Conservation (phyloP, 53 echinoderm and acorn worm species). For the Glandiceps talaboti region DNA sequence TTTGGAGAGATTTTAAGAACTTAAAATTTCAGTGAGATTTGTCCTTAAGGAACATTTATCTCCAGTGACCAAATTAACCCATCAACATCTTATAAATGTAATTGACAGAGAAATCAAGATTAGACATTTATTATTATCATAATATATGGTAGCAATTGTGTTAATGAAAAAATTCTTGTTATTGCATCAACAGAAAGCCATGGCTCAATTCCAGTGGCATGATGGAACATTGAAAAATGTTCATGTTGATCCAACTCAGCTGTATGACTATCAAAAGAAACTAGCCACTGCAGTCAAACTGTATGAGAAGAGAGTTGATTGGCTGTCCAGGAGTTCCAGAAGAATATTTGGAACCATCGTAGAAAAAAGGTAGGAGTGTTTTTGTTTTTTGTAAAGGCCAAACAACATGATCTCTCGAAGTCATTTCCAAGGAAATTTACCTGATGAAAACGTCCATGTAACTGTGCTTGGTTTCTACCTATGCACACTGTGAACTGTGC, state of each 20-base stretch:
- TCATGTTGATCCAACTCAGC: conserved; percentile 82
- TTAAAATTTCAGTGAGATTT: no score
- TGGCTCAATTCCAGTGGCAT: conserved; percentile 99
- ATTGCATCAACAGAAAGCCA: conserved; percentile 62
- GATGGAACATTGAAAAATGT: conserved; percentile 94
- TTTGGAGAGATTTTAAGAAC: no score
- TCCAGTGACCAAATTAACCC: no score
- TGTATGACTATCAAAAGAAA: conserved; percentile 97
- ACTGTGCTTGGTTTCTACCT: background rate
- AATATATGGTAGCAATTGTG: no score
- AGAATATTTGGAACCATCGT: conserved; percentile 86
- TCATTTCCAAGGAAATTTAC: background rate
- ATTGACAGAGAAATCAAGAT: no score
- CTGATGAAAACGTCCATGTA: background rate
- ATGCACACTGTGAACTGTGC: background rate
- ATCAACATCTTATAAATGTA: no score
- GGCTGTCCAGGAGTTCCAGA: conserved; percentile 86
- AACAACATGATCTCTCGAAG: background rate
- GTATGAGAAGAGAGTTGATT: conserved; percentile 84
- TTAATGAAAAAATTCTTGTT: no score
- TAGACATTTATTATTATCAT: no score
- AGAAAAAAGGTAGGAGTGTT: conserved; percentile 65
- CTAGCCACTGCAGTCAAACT: conserved; percentile 92
- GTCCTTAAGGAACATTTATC: no score
- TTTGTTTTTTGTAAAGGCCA: background rate